Evolutionary conservation across 2,113 vertebrate genomes (phyloP), one percentile per base, ranked within the genome.

Genomic region (Micronycteris hirsuta): DNA sequence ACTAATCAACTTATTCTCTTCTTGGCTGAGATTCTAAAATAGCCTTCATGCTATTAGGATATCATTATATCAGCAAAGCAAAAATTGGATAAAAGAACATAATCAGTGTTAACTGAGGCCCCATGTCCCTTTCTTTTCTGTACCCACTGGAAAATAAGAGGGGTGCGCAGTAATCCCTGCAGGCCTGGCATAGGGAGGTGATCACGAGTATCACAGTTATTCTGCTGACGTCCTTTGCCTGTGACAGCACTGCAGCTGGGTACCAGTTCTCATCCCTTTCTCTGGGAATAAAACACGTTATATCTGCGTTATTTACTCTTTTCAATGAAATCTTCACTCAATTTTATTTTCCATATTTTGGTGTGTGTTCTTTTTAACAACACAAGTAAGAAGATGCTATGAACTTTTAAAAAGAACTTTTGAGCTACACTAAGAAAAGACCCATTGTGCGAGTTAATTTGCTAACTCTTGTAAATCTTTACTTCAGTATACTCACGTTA

Each of bases 11-110:
- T 68, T 89, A 89, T 93, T 58, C 63, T 61, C 43, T 86, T 92
- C 96, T 95, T 93, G 91, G 85, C 92, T 89, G 65, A 94, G 68
- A 89, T 95, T 96, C 93, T 94, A 47, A 49, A 96, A 91, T 73
- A 86, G 68, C 74, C 94, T 63, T 94, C 92, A 70, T 96, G 63
- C 83, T 96, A n/a, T 91, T 94, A 56, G 71, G 20, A 68, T 92
- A 93, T 85, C 65, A 70, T 85, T 76, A 20, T 86, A 84, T 96
- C 83, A 93, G 91, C 73, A 95, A 91, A 77, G 82, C 19, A 87
- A 89, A 85, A 54, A 43, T 65, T 88, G 68, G 36, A 77, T 85
- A 94, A 92, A 78, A 88, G 85, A 41, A 63, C 36, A 56, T 52
- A 86, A 70, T 65, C 52, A 86, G 26, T 78, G 81, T 91, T 96